Percentiles rank a stretch among this genome's conserved stretches.
phyloP scores from a whole-genome alignment of 2,888 invertebrate species.

The Azorinus chamasolen region DNA sequence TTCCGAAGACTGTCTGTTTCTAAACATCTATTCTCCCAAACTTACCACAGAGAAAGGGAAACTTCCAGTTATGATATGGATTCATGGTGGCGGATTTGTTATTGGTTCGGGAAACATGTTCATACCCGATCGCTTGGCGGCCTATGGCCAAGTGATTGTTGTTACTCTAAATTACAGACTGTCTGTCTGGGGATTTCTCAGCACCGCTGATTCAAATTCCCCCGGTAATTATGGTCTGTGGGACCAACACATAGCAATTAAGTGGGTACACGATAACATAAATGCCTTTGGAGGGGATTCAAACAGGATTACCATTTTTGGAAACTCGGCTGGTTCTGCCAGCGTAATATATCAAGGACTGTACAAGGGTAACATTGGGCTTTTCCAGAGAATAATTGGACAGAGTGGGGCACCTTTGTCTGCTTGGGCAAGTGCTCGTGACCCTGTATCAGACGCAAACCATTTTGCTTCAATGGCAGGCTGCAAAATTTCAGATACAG shows the following conservation, averaged over 20 bases:
- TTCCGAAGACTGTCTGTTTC: slow-evolving; percentile 59
- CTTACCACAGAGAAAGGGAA: background rate
- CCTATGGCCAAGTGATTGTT: no score
- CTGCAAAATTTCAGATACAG: slow-evolving; percentile 52
- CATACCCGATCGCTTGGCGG: no score
- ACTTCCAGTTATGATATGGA: no score
- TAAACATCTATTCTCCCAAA: slow-evolving; percentile 56
- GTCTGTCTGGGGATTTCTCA: no score
- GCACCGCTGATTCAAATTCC: no score
- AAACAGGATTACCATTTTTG: slow-evolving; percentile 77
- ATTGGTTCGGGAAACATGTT: no score
- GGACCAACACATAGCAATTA: no score
- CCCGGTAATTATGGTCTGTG: no score
- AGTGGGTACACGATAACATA: no score
- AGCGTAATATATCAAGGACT: slow-evolving; percentile 71
- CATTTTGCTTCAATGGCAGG: slow-evolving; percentile 87
- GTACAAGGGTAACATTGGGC: slow-evolving; percentile 63
- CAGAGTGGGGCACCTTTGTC: slow-evolving; percentile 67
- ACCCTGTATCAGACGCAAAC: slow-evolving; percentile 89
- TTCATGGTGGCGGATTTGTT: no score
- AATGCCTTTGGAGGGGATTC: no score
- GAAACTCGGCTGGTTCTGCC: slow-evolving; percentile 76
- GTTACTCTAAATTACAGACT: no score
- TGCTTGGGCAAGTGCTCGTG: slow-evolving; percentile 60
- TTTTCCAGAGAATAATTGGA: slow-evolving; percentile 73